phyloP scores from a whole-genome alignment of 2,888 invertebrate genomes.

The Frankliniella fusca region DNA sequence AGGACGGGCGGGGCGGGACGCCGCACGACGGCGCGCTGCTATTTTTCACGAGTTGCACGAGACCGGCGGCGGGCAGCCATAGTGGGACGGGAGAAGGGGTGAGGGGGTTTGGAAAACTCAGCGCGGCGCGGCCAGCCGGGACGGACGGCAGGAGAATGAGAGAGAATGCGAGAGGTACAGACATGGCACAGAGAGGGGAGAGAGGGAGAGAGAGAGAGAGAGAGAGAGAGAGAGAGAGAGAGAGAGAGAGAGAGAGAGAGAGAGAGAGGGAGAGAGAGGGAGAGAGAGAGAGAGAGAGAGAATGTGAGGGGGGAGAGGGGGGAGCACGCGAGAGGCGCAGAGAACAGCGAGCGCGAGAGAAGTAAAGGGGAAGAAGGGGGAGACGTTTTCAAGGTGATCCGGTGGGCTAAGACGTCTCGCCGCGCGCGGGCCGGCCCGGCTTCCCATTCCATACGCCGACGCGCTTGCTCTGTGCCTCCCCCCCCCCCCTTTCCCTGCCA shows the following conservation, averaged over 20 bases:
- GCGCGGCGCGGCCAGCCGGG: neutral
- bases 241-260: neutral
- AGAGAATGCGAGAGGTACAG: neutral
- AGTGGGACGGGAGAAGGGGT: neutral
- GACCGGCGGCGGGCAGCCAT: no score
- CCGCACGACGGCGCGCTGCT: no score
- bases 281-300: neutral
- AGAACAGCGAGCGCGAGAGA: neutral
- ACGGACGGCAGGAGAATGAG: no score
- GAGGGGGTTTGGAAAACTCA: neutral
- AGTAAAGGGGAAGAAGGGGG: neutral
- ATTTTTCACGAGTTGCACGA: no score
- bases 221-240: neutral
- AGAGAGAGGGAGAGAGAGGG: neutral
- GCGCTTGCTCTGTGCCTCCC: neutral
- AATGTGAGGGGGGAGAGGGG: no score
- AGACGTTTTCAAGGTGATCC: constrained; percentile 19
- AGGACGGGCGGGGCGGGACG: no score
- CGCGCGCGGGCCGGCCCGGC: neutral
- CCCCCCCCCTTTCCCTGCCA: neutral
- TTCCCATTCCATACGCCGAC: constrained; percentile 19
- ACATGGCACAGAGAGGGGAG: neutral
- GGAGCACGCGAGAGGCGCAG: neutral
- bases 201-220: neutral
- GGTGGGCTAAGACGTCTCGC: constrained; percentile 7